Evolutionary conservation across 2,797 vertebrate genomes (phyloP), one percentile per base, ranked within the genome.

Genomic region (Acanthornis magna): DNA sequence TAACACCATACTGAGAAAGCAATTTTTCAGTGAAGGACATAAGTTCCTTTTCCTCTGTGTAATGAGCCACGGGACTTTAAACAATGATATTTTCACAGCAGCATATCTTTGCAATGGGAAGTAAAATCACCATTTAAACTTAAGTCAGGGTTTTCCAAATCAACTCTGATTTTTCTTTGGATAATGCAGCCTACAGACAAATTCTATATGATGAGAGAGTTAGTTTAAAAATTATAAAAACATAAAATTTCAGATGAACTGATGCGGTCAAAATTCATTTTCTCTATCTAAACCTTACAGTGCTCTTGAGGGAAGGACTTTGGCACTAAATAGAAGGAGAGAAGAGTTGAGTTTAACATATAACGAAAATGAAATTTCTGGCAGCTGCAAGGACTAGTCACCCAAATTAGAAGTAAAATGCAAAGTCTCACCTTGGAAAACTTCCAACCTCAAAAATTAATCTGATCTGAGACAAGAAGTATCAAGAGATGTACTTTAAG

Each of bases 401-500:
- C 23, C 40, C 40, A 63, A 89, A 93, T 67, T 61, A 82, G 50
- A 79, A 88, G 36, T n/a, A 73, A 93, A 95, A 95, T 17, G 12
- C 38, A n/a, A 75, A 65, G 48, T 20, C 26, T 82, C 36, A 67
- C 38, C 40, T 82, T 81, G 50, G 85, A 91, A 91, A 76, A 45
- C 20, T 65, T 89, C 71, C 77, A 95, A 16, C 19, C 26, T 74
- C 60, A 87, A 91, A 96, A 93, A 91, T 67, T 87, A 87, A 93
- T 91, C 83, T 71, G 29, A 74, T 51, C 74, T 17, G 48, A 91
- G 77, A 72, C 34, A 93, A 85, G 61, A 91, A 57, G 19, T 90
- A 90, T 48, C 71, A 86, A 62, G 77, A 93, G 43, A 79, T 32
- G 8, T n/a, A 63, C 34, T 73, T 68, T 22, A 73, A 86, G 23